Conservation (phyloP, 2,797 vertebrate species). For the Rhodeus uyekii region DNA sequence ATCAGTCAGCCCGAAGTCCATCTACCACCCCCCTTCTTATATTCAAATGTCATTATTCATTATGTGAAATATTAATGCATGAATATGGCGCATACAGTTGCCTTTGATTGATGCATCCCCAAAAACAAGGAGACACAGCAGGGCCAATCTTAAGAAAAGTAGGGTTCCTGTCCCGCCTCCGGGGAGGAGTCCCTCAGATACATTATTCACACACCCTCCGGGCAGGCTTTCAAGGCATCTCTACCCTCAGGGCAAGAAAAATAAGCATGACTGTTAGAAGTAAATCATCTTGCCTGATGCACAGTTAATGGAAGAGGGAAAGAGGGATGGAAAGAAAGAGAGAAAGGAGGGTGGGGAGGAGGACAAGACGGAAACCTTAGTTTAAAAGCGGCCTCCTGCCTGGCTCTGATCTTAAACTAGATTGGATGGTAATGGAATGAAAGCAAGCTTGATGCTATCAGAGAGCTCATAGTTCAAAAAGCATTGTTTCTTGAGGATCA, state of each 20-base stretch:
- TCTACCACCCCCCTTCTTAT: slow-evolving; percentile 50
- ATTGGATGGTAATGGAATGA: slow-evolving; percentile 36
- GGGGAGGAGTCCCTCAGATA: slow-evolving; percentile 97
- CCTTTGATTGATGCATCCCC: slow-evolving; percentile 94
- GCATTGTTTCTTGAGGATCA: slow-evolving; percentile 24
- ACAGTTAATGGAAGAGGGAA: slow-evolving; percentile 92
- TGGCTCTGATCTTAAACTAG: slow-evolving; percentile 68
- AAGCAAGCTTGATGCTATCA: slow-evolving; percentile 30
- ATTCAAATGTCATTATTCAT: slow-evolving; percentile 89
- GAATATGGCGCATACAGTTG: slow-evolving; percentile 87
- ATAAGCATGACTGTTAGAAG: slow-evolving; percentile 98
- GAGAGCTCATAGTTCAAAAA: slow-evolving; percentile 22
- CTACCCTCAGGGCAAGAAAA: slow-evolving; percentile 93
- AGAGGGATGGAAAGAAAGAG: slow-evolving; percentile 69
- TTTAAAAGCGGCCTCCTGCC: slow-evolving; percentile 84
- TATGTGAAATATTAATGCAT: slow-evolving; percentile 98
- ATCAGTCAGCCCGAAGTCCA: slow-evolving; percentile 77
- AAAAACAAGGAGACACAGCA: slow-evolving; percentile 95
- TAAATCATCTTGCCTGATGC: slow-evolving; percentile 98
- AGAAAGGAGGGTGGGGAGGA: slow-evolving; percentile 36
- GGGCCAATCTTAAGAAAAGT: slow-evolving; percentile 94
- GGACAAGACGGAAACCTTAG: slow-evolving; percentile 80
- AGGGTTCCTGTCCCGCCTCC: slow-evolving; percentile 89
- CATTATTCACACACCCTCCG: slow-evolving; percentile 98
- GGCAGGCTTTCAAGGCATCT: slow-evolving; percentile 99